Evolutionary conservation across 2,113 vertebrate genomes (phyloP).

Genomic region (Heterochromis multidens): DNA sequence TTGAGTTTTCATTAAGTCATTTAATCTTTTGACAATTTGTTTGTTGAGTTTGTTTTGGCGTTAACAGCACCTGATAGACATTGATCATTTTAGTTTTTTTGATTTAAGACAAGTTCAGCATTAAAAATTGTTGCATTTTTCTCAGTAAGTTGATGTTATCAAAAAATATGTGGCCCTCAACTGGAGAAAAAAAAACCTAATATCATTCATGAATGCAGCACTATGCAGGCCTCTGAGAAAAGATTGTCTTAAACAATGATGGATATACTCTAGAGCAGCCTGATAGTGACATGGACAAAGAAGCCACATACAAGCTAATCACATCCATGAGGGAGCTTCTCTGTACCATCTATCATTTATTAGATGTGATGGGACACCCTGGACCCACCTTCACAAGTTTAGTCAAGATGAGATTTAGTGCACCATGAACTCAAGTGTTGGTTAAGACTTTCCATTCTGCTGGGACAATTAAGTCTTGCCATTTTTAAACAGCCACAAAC

Average conservation of each 20-base stretch:
- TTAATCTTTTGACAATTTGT: too few species aligned
- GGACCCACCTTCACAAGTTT: background rate
- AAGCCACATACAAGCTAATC: background rate
- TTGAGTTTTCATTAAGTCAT: too few species aligned
- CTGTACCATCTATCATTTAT: background rate
- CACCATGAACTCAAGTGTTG: background rate
- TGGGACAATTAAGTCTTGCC: background rate
- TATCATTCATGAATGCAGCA: background rate
- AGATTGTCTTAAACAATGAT: background rate
- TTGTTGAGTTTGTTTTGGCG: too few species aligned
- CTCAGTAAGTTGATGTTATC: too few species aligned
- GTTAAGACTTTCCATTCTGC: background rate
- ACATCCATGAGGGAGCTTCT: background rate
- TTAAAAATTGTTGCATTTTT: too few species aligned
- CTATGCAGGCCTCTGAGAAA: background rate
- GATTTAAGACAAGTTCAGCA: too few species aligned
- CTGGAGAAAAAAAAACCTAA: too few species aligned
- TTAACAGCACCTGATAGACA: too few species aligned
- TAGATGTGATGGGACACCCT: background rate
- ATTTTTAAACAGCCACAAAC: background rate
- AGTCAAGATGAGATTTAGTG: background rate
- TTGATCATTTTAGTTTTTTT: too few species aligned
- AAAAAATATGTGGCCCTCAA: too few species aligned
- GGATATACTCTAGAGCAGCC: background rate
- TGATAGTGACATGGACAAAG: background rate